A percentile compares a stretch with the other conserved stretches of the same genome.
phyloP scores from a whole-genome alignment of 1,140 invertebrate genomes.

The Phortica variegata region DNA sequence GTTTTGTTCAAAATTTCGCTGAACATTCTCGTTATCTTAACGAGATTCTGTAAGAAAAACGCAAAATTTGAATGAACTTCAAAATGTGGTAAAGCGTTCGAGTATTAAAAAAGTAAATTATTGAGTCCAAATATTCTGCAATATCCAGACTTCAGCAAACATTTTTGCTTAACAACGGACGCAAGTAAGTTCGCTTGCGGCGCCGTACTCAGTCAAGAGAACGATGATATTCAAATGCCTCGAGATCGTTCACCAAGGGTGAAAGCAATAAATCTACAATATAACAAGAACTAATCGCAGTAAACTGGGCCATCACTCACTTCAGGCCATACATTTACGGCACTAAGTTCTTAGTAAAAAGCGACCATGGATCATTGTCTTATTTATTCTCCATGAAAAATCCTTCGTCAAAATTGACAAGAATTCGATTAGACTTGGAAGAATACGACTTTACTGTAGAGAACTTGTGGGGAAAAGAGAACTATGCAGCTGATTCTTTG shows the following conservation, averaged over 20 bases:
- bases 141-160: conserved; percentile 49
- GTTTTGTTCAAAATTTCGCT: no score
- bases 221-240: conserved; percentile 42
- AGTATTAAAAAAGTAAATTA: conserved; percentile 27
- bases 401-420: conserved; percentile 40
- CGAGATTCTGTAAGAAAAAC: conserved; percentile 29
- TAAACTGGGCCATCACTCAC: conserved; percentile 56
- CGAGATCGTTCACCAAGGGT: conserved; percentile 28
- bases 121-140: conserved; percentile 33
- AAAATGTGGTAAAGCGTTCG: conserved; percentile 30
- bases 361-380: conserved; percentile 55
- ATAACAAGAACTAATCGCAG: conserved; percentile 19
- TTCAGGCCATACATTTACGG: conserved; percentile 53
- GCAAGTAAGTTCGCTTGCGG: conserved; percentile 26
- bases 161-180: conserved; percentile 29
- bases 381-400: conserved; percentile 45
- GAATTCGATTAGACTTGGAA: conserved; percentile 24
- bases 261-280: conserved; percentile 36
- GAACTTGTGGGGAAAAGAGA: conserved; percentile 24
- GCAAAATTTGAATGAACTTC: conserved; percentile 21
- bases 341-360: conserved; percentile 24
- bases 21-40: conserved; percentile 18
- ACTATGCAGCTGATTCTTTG: conserved; percentile 13
- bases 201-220: conserved; percentile 30
- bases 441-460: conserved; percentile 47